Base-by-base conservation (phyloP, 2,113 vertebrate species). In the Himantopus leucocephalus region DNA sequence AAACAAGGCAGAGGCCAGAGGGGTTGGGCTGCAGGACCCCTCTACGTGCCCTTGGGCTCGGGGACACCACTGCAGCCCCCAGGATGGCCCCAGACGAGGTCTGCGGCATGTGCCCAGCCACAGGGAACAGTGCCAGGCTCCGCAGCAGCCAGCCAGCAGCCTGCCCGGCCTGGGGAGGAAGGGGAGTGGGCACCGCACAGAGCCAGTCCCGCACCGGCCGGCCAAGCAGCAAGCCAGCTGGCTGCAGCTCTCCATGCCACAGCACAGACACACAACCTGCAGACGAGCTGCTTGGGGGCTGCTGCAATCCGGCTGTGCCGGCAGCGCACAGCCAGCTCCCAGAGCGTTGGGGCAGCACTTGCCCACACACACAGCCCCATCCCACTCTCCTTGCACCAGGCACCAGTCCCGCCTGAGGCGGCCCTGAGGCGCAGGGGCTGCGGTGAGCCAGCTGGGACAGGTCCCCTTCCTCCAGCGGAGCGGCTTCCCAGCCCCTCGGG, bases 31-130 rank as follows among this genome's bases (percentile, higher is more conserved):
- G 74, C 34, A 27, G 27, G 45, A 41, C 30, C 37, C 63, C 6
- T 0, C 1, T 3, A 8, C 0, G 0, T 20, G n/a, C 30, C 35
- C 35, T 34, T 5, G 2, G 45, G 73, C 41, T 17, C 2, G 1
- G 37, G 53, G 53, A 17, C 52, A 17, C n/a, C 1, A 1, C 2
- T 58, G 85, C 82, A 77, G 39, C 68, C 22, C 24, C 29, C 12
- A 4, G 24, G 18, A 52, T 2, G 2, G 59, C 14, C 67, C 41
- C 27, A 45, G 47, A 27, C 0, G 2, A 32, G 56, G n/a, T 30
- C 12, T 60, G 63, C 2, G 3, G 45, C 21, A 6, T 8, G 34
- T 7, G 4, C 29, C 43, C 63, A 39, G 50, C 21, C 0, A 0
- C 3, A 3, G 13, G 59, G 55, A 34, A 5, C 35, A 47, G 26